These are phyloP conservation scores for Polyommatus icarus DNA, from an alignment of 2,888 invertebrate genomes.

Conservation along the genomic window DNA sequence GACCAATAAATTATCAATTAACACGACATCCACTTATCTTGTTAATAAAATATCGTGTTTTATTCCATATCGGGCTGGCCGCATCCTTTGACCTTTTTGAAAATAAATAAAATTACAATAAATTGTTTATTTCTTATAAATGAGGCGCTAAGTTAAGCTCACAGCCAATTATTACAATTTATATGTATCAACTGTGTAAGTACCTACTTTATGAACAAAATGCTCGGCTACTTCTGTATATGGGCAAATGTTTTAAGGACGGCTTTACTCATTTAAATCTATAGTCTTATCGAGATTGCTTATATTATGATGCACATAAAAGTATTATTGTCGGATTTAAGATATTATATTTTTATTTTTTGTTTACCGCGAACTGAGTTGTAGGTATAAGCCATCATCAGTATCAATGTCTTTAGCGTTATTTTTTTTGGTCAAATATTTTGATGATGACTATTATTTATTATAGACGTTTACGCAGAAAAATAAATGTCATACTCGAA, in stretches of 20 bases:
- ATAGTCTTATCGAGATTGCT: conserved; percentile 1
- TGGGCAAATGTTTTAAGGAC: conserved; percentile 19
- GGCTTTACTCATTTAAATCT: conserved; percentile 10
- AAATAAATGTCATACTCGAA: not conserved
- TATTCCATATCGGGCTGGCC: not conserved
- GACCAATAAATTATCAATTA: conserved; percentile 14
- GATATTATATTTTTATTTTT: conserved; percentile 5
- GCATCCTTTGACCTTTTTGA: conserved; percentile 25
- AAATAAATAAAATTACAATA: conserved; percentile 28
- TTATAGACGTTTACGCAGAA: not conserved
- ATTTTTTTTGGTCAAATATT: too few species aligned
- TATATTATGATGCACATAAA: conserved; percentile 1
- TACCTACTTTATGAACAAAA: not conserved
- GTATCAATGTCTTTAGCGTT: too few species aligned
- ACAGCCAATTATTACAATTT: conserved; percentile 18
- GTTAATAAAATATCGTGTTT: not conserved
- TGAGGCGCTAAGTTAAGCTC: conserved; percentile 21
- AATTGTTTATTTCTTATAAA: conserved; percentile 28
- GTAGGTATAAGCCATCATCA: not conserved
- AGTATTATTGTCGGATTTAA: not conserved
- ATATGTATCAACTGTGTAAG: not conserved
- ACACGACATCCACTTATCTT: conserved; percentile 17
- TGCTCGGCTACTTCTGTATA: conserved; percentile 12
- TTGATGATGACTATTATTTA: too few species aligned
- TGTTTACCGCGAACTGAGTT: not conserved